These are phyloP conservation scores for Rhynchotus rufescens DNA, from an alignment of 2,797 vertebrate species.

Conservation along the genomic window DNA sequence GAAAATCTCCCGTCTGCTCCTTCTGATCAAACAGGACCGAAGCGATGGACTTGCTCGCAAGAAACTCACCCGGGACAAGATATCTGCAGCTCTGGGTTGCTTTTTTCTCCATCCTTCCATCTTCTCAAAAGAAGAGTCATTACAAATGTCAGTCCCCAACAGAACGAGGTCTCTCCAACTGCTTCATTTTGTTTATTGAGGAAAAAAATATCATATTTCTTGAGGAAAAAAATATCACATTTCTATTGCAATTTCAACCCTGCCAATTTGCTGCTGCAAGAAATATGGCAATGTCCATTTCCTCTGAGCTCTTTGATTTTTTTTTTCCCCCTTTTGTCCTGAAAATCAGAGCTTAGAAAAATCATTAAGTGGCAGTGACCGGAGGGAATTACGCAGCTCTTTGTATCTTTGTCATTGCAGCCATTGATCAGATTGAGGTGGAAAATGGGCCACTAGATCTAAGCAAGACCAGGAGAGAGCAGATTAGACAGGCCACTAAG, in stretches of 20 bases:
- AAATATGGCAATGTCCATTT: neutral
- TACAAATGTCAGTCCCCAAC: neutral
- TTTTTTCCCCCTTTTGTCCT: neutral
- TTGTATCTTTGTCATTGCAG: slow-evolving; percentile 40
- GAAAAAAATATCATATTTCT: neutral
- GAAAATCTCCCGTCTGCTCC: neutral
- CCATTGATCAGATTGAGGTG: slow-evolving; percentile 35
- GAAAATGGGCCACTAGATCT: slow-evolving; percentile 53
- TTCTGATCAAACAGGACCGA: neutral
- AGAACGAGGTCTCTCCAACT: too few species aligned
- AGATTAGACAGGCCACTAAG: slow-evolving; percentile 8
- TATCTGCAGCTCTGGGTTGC: neutral
- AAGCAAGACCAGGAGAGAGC: neutral
- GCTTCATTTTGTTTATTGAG: neutral
- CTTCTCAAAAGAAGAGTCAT: too few species aligned
- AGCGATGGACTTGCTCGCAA: neutral
- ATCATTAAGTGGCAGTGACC: neutral
- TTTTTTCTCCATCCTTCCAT: neutral
- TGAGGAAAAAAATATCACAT: neutral
- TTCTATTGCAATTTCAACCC: neutral
- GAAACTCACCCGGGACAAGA: neutral
- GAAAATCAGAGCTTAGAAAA: slow-evolving; percentile 39
- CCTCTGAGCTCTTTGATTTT: neutral
- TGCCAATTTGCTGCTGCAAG: neutral
- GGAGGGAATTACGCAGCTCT: neutral